These are phyloP conservation scores for Eciton burchellii DNA, from an alignment of 1,140 invertebrate species.

Conservation along the genomic window DNA sequence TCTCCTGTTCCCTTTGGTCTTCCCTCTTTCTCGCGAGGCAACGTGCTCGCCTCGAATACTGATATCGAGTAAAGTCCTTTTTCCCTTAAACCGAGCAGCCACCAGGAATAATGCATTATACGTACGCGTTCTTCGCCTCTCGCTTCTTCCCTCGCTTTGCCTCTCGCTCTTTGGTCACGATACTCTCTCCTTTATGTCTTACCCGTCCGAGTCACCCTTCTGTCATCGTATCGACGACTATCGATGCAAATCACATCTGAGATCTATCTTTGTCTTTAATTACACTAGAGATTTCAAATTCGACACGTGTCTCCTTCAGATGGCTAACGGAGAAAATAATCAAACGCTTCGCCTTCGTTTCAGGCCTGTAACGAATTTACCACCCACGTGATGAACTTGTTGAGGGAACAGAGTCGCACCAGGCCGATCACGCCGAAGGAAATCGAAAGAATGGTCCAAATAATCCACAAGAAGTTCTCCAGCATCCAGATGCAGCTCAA, in stretches of 20 bases:
- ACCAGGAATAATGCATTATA: slow-evolving; percentile 84
- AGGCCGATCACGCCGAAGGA: slow-evolving; percentile 97
- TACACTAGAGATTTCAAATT: slow-evolving; percentile 1
- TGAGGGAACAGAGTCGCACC: slow-evolving; percentile 98
- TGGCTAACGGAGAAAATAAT: neutral
- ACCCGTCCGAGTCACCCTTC: neutral
- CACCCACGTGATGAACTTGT: slow-evolving; percentile 99
- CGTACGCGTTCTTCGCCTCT: slow-evolving; percentile 67
- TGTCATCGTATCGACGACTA: slow-evolving; percentile 15
- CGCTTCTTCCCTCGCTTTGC: slow-evolving; percentile 48
- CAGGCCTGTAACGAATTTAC: slow-evolving; percentile 99
- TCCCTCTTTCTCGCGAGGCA: slow-evolving; percentile 63
- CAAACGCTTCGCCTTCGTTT: slow-evolving; percentile 65
- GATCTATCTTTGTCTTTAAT: slow-evolving; percentile 42
- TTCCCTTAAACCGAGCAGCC: slow-evolving; percentile 79
- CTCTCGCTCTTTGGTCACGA: slow-evolving; percentile 26
- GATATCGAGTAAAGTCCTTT: slow-evolving; percentile 83
- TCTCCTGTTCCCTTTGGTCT: slow-evolving; percentile 16
- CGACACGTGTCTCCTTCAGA: neutral
- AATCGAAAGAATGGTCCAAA: slow-evolving; percentile 99
- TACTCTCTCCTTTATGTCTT: slow-evolving; percentile 8
- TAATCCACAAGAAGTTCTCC: slow-evolving; percentile 99
- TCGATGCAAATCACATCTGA: slow-evolving; percentile 23
- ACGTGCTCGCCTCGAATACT: slow-evolving; percentile 82
- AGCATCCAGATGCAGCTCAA: slow-evolving; percentile 99